Evolutionary conservation across 2,888 invertebrate species (phyloP).

Genomic region (Adelphocoris suturalis): DNA sequence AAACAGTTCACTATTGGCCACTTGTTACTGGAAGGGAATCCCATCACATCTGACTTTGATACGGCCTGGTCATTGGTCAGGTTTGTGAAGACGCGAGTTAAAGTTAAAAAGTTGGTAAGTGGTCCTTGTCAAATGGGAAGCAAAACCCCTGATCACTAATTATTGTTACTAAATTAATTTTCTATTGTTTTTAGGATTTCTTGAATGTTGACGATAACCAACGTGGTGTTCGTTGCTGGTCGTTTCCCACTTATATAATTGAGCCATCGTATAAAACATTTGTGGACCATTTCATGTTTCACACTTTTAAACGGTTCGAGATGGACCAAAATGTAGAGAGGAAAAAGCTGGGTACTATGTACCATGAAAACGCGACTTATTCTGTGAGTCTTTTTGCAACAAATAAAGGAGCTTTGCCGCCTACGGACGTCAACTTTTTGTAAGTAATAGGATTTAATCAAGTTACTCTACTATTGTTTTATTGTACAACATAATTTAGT

Average conservation of each 20-base stretch:
- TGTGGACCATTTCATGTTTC: constrained; percentile 65
- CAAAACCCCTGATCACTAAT: no score
- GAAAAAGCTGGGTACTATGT: constrained; percentile 30
- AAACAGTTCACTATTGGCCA: constrained; percentile 14
- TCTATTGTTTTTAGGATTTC: constrained; percentile 11
- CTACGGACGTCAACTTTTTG: not conserved
- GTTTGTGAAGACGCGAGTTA: not conserved
- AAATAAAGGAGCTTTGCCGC: not conserved
- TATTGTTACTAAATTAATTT: no score
- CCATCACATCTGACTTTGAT: constrained; percentile 4
- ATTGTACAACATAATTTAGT: no score
- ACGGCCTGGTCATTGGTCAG: not conserved
- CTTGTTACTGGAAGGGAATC: constrained; percentile 59
- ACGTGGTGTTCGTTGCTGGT: not conserved
- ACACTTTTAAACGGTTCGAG: constrained; percentile 34
- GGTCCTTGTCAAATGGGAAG: not conserved
- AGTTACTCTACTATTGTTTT: no score
- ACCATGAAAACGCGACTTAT: constrained; percentile 52
- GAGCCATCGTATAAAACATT: constrained; percentile 33
- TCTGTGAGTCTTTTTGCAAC: constrained; percentile 40
- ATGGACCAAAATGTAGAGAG: not conserved
- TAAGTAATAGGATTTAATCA: no score
- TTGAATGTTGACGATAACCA: not conserved
- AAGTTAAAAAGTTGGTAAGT: not conserved
- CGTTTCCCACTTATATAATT: constrained; percentile 25